Percentiles rank a stretch among this genome's conserved stretches.
phyloP scores from a whole-genome alignment of 2,797 vertebrate species.

The Geotrypetes seraphini region DNA sequence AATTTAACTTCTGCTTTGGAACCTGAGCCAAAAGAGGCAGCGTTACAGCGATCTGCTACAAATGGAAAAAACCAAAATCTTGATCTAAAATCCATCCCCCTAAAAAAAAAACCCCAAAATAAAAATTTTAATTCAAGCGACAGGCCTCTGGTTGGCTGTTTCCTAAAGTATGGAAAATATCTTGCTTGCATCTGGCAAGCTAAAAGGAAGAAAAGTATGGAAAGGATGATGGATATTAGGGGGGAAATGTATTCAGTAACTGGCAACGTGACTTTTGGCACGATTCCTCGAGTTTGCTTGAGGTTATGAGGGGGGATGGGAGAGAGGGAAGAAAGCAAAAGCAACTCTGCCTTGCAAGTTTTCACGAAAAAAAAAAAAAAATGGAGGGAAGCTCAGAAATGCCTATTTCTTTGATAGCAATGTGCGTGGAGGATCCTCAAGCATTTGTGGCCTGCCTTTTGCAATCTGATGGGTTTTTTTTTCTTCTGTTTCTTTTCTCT shows the following conservation, averaged over 20 bases:
- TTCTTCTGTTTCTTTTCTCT: slow-evolving; percentile 19
- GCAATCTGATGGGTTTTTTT: slow-evolving; percentile 24
- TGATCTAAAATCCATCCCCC: too few species aligned
- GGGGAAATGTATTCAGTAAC: slow-evolving; percentile 39
- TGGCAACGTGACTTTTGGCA: slow-evolving; percentile 50
- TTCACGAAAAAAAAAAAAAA: slow-evolving; percentile 10
- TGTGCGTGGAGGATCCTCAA: slow-evolving; percentile 21
- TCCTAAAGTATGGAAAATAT: slow-evolving; percentile 30
- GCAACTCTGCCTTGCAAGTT: slow-evolving; percentile 21
- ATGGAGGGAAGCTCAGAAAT: slow-evolving; percentile 13
- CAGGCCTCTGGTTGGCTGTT: too few species aligned
- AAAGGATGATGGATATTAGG: slow-evolving; percentile 29
- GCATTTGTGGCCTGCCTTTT: slow-evolving; percentile 26
- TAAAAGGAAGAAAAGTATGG: slow-evolving; percentile 32
- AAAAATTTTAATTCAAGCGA: too few species aligned
- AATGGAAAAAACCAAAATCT: slow-evolving; percentile 68
- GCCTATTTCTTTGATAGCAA: slow-evolving; percentile 4
- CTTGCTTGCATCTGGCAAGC: slow-evolving; percentile 24
- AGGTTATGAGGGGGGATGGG: slow-evolving; percentile 46
- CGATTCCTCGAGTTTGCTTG: slow-evolving; percentile 44
- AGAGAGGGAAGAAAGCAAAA: slow-evolving; percentile 34
- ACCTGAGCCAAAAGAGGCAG: slow-evolving; percentile 59
- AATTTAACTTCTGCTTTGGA: slow-evolving; percentile 46
- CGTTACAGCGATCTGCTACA: slow-evolving; percentile 72
- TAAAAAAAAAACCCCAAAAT: too few species aligned